phyloP scores from a whole-genome alignment of 2,888 invertebrate species.

The Lapara coniferarum region DNA sequence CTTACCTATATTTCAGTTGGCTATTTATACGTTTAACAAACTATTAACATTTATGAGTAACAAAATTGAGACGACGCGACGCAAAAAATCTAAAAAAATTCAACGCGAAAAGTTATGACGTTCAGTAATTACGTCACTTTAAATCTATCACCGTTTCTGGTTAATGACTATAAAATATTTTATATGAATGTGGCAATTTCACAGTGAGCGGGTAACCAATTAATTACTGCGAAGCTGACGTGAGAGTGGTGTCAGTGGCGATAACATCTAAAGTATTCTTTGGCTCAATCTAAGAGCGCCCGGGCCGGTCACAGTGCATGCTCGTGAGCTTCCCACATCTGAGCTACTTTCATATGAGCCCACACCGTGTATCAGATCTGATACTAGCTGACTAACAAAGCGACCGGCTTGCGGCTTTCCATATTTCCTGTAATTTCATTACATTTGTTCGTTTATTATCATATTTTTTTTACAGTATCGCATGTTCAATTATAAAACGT shows the following conservation, averaged over 20 bases:
- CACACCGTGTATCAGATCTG: conserved; percentile 12
- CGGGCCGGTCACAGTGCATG: conserved; percentile 51
- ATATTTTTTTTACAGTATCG: too few relatives aligned
- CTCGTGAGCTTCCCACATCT: conserved; percentile 30
- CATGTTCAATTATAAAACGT: too few relatives aligned
- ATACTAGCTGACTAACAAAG: background rate
- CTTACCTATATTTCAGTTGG: too few relatives aligned
- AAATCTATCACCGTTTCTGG: conserved; percentile 1
- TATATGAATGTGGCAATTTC: conserved; percentile 73
- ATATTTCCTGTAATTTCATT: background rate
- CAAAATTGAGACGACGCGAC: too few relatives aligned
- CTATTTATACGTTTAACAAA: too few relatives aligned
- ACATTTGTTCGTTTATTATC: background rate
- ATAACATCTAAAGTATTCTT: conserved; percentile 52
- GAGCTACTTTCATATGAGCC: conserved; percentile 43
- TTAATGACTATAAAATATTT: conserved; percentile 51
- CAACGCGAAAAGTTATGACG: background rate
- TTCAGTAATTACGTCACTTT: conserved; percentile 17
- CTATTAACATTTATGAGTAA: too few relatives aligned
- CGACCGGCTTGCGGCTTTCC: background rate
- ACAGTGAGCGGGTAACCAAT: conserved; percentile 70
- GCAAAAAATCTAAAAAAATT: too few relatives aligned
- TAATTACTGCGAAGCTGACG: conserved; percentile 62
- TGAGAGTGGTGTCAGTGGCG: conserved; percentile 60
- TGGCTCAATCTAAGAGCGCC: conserved; percentile 37